Conservation (phyloP, 2,888 invertebrate species). For the Steinernema scapterisci region DNA sequence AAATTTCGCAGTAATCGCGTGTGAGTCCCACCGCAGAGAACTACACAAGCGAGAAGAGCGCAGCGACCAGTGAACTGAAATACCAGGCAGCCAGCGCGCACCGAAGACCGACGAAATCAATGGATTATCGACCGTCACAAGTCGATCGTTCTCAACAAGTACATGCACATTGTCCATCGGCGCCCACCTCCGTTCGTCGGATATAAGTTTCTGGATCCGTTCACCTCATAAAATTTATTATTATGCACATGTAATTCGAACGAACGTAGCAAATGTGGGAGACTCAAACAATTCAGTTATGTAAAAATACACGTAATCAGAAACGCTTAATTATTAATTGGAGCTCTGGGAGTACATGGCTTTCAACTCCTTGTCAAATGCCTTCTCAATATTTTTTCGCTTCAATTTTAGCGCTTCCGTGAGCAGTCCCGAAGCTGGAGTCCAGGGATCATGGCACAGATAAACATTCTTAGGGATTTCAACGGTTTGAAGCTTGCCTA, state of each 20-base stretch:
- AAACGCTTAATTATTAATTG: constrained; percentile 17
- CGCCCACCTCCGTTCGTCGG: too few relatives aligned
- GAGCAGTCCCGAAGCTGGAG: constrained; percentile 93
- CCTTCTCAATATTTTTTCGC: constrained; percentile 90
- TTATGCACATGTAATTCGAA: not conserved
- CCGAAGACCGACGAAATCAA: constrained; percentile 2
- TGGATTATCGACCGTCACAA: constrained; percentile 19
- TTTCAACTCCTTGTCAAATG: constrained; percentile 88
- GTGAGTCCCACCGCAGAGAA: too few relatives aligned
- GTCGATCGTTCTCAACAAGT: constrained; percentile 6
- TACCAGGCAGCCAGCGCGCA: not conserved
- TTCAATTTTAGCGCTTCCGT: constrained; percentile 98
- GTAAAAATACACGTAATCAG: constrained; percentile 18
- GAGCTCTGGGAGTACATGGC: constrained; percentile 78
- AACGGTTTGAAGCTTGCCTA: constrained; percentile 86
- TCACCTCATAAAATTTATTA: not conserved
- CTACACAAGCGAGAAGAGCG: too few relatives aligned
- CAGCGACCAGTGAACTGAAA: constrained; percentile 4
- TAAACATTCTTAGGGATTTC: constrained; percentile 89
- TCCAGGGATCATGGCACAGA: constrained; percentile 90
- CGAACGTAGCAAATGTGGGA: not conserved
- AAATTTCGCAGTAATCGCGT: too few relatives aligned
- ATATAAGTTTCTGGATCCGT: too few relatives aligned
- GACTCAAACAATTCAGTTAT: not conserved
- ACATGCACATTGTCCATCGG: not conserved